phyloP scores from a whole-genome alignment of 2,797 vertebrate species.

The Tokudaia muenninki region DNA sequence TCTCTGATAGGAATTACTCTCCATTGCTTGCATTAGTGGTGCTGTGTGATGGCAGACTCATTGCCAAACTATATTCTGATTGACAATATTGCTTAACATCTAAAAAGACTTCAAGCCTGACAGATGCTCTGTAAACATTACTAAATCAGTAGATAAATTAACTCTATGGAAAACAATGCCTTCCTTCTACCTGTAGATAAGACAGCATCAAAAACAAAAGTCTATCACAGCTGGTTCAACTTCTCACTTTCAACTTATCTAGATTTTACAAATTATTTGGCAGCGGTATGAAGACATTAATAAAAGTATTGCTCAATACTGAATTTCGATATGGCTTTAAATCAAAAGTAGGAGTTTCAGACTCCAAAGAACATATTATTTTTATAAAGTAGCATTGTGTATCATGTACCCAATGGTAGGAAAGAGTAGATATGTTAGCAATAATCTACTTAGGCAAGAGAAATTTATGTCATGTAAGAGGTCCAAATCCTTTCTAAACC shows the following conservation, averaged over 20 bases:
- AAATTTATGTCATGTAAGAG: not conserved
- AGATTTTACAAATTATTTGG: slow-evolving; percentile 13
- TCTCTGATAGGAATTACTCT: not conserved
- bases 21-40: not conserved
- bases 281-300: not conserved
- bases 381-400: not conserved
- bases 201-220: not conserved
- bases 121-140: slow-evolving; percentile 18
- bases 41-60: not conserved
- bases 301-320: not conserved
- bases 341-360: not conserved
- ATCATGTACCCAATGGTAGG: not conserved
- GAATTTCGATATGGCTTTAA: not conserved
- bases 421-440: not conserved
- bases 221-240: not conserved
- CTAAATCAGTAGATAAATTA: slow-evolving; percentile 28
- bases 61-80: not conserved
- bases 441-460: not conserved
- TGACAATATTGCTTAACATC: not conserved
- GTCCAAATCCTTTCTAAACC: not conserved
- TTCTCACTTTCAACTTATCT: not conserved
- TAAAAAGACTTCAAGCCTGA: not conserved
- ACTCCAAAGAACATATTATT: not conserved
- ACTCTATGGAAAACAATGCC: not conserved
- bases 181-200: not conserved